A percentile compares a stretch with the other conserved stretches of the same genome.
Evolutionary conservation across 1,140 invertebrate genomes (phyloP).

Genomic region (Ips nitidus): DNA sequence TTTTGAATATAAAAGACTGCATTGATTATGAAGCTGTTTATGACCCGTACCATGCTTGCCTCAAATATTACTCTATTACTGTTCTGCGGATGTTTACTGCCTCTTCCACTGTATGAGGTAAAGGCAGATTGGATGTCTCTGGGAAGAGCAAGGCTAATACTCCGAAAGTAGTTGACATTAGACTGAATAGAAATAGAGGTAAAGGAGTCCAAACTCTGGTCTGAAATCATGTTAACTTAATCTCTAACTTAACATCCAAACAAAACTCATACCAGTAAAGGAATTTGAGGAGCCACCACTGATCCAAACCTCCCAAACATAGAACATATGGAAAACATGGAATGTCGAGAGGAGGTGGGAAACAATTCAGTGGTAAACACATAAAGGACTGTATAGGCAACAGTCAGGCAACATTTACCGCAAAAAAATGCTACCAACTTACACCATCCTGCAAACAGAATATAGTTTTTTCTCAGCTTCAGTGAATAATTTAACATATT

Average conservation of each 20-base stretch:
- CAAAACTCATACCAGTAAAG: slow-evolving; percentile 56
- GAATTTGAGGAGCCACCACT: slow-evolving; percentile 70
- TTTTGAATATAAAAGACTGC: slow-evolving; percentile 15
- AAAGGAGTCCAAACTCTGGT: slow-evolving; percentile 53
- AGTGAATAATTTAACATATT: background rate
- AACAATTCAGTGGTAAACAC: slow-evolving; percentile 57
- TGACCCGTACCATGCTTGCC: background rate
- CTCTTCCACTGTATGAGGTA: slow-evolving; percentile 70
- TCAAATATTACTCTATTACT: background rate
- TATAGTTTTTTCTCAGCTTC: background rate
- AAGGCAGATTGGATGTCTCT: slow-evolving; percentile 66
- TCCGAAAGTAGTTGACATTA: slow-evolving; percentile 64
- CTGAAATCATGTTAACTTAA: slow-evolving; percentile 35
- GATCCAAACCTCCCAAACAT: slow-evolving; percentile 71
- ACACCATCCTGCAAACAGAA: slow-evolving; percentile 16
- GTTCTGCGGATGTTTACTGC: slow-evolving; percentile 60
- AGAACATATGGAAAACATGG: slow-evolving; percentile 57
- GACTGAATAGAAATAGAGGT: slow-evolving; percentile 68
- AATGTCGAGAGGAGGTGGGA: slow-evolving; percentile 53
- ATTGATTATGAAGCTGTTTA: slow-evolving; percentile 5
- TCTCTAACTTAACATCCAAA: background rate
- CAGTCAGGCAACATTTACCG: slow-evolving; percentile 57
- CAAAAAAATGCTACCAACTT: slow-evolving; percentile 52
- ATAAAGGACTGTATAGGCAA: slow-evolving; percentile 55
- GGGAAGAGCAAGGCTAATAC: slow-evolving; percentile 64